Conservation (phyloP, 2,797 vertebrate species). For the Mycteria americana region DNA sequence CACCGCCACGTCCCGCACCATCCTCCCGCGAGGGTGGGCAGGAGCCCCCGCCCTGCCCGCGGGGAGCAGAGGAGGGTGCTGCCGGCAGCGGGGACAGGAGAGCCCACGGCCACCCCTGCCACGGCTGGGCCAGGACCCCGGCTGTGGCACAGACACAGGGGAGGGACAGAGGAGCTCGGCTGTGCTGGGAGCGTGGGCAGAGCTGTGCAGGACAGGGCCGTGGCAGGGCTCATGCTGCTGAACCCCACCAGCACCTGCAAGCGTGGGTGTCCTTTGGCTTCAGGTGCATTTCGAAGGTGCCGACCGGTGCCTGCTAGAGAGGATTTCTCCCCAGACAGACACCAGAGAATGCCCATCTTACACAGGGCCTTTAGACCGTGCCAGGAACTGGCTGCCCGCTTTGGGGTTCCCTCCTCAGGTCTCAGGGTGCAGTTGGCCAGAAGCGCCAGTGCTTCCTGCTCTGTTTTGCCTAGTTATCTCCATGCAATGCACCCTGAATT, state of each 20-base stretch:
- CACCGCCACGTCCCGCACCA: accelerated
- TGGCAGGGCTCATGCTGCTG: neutral
- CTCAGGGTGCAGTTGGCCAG: neutral
- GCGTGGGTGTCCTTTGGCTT: too few species aligned
- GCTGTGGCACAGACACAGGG: neutral
- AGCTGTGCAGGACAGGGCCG: neutral
- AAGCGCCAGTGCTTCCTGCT: neutral
- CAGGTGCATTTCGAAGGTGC: neutral
- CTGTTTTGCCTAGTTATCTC: neutral
- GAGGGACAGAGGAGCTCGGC: neutral
- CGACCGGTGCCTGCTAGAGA: accelerated
- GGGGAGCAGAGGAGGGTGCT: neutral
- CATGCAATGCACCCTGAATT: neutral
- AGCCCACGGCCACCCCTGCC: neutral
- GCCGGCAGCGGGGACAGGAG: accelerated
- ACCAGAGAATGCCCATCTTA: neutral
- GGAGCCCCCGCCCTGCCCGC: neutral
- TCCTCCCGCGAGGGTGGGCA: too few species aligned
- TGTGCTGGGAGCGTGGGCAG: neutral
- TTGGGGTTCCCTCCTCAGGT: neutral
- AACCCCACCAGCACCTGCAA: neutral
- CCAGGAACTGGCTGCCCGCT: neutral
- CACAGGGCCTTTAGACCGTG: accelerated
- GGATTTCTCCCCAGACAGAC: neutral
- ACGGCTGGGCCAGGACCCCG: accelerated